Evolutionary conservation across 2,888 invertebrate species (phyloP).

Genomic region (Capitulum mitella): DNA sequence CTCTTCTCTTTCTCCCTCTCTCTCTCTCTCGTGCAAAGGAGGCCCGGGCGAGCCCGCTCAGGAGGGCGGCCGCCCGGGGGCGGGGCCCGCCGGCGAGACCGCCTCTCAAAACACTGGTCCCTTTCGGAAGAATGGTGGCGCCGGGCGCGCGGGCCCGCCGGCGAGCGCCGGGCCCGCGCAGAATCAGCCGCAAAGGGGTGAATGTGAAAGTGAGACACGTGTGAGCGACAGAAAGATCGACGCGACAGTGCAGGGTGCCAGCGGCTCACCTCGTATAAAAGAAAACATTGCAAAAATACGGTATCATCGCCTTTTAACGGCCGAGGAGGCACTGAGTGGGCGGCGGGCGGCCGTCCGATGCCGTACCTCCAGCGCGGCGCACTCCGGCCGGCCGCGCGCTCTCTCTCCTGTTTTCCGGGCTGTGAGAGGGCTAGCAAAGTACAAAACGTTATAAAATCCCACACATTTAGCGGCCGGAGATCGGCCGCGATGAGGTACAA

Average conservation of each 20-base stretch:
- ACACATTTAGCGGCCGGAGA: background rate
- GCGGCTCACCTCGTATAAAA: constrained; percentile 18
- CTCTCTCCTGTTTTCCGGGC: background rate
- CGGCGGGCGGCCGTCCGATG: background rate
- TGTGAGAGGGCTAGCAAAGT: constrained; percentile 16
- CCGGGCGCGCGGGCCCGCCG: background rate
- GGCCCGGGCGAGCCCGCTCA: background rate
- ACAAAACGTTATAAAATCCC: constrained; percentile 19
- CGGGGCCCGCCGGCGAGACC: background rate
- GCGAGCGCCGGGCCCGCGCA: background rate
- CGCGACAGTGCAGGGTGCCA: background rate
- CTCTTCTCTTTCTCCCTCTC: background rate
- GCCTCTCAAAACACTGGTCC: background rate
- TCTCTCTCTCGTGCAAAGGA: background rate
- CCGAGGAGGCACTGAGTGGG: background rate
- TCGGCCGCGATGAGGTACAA: constrained; percentile 2
- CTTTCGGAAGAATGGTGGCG: constrained; percentile 15
- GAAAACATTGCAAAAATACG: constrained; percentile 25
- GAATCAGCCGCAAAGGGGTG: background rate
- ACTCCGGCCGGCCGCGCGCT: background rate
- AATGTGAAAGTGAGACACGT: background rate
- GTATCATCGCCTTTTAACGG: constrained; percentile 21
- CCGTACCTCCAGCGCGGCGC: background rate
- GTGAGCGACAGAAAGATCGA: background rate
- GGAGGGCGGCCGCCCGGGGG: background rate